Percentiles rank a stretch among this genome's conserved stretches.
Evolutionary conservation across 2,888 invertebrate species (phyloP).

Genomic region (Gymnosoma rotundatum): DNA sequence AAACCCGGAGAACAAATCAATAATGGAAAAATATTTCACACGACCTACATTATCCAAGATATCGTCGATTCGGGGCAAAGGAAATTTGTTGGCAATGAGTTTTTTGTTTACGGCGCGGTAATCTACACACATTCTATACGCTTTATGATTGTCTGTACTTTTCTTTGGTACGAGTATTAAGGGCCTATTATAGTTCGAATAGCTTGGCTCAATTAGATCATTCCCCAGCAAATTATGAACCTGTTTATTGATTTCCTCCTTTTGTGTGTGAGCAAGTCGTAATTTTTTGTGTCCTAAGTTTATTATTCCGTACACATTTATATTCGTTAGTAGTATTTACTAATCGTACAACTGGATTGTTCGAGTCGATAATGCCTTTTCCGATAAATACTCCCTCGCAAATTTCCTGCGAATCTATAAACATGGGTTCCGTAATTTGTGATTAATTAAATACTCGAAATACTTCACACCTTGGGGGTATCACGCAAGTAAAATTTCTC

Average conservation of each 20-base stretch:
- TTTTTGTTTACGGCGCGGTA: too few relatives aligned
- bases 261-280: slow-evolving; percentile 10
- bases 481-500: slow-evolving; percentile 7
- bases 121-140: too few relatives aligned
- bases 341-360: slow-evolving; percentile 3
- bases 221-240: background rate
- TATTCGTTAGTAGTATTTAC: too few relatives aligned
- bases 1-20: too few relatives aligned
- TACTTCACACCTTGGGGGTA: slow-evolving; percentile 32
- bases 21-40: too few relatives aligned
- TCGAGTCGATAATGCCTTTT: background rate
- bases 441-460: too few relatives aligned
- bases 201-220: background rate
- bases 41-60: too few relatives aligned
- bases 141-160: too few relatives aligned
- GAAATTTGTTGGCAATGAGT: too few relatives aligned
- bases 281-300: slow-evolving; percentile 16
- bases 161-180: slow-evolving; percentile 9
- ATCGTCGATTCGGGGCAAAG: too few relatives aligned
- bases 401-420: slow-evolving; percentile 3
- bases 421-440: slow-evolving; percentile 16
- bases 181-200: slow-evolving; percentile 25
- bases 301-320: too few relatives aligned
- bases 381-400: slow-evolving; percentile 17
- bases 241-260: slow-evolving; percentile 14